Evolutionary conservation across 2,888 invertebrate genomes (phyloP).

Genomic region (Osedax fenrisi): DNA sequence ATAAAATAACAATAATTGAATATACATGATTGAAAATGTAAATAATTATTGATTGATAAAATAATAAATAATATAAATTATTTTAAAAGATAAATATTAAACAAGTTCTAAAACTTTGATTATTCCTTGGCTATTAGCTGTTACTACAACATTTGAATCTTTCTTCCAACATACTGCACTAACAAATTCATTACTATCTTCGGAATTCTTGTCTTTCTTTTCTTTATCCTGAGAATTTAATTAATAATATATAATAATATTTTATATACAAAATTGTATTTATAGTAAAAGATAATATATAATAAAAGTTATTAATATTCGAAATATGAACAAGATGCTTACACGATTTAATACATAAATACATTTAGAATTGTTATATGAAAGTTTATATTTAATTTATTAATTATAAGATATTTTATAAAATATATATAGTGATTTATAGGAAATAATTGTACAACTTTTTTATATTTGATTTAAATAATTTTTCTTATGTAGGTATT

Average conservation of each 20-base stretch:
- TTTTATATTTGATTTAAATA: too few species aligned
- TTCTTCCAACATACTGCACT: slow-evolving; percentile 85
- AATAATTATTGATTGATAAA: neutral
- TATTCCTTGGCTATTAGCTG: slow-evolving; percentile 83
- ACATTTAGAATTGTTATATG: too few species aligned
- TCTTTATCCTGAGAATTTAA: slow-evolving; percentile 55
- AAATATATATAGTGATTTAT: too few species aligned
- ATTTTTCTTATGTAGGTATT: too few species aligned
- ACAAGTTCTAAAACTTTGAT: slow-evolving; percentile 60
- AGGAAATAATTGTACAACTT: too few species aligned
- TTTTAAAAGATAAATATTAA: neutral
- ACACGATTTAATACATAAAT: too few species aligned
- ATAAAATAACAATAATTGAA: neutral
- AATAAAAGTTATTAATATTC: too few species aligned
- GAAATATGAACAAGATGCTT: too few species aligned
- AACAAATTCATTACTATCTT: slow-evolving; percentile 79
- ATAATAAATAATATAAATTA: neutral
- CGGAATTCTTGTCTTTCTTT: slow-evolving; percentile 69
- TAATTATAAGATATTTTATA: too few species aligned
- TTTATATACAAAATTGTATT: neutral
- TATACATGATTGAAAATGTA: neutral
- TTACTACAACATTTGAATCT: slow-evolving; percentile 70
- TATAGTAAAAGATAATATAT: too few species aligned
- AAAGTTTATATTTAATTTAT: too few species aligned
- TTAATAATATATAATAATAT: neutral